Evolutionary conservation across 2,888 invertebrate species (phyloP), one percentile per base, ranked within the genome.

Genomic region (Tanytarsus gracilentus): DNA sequence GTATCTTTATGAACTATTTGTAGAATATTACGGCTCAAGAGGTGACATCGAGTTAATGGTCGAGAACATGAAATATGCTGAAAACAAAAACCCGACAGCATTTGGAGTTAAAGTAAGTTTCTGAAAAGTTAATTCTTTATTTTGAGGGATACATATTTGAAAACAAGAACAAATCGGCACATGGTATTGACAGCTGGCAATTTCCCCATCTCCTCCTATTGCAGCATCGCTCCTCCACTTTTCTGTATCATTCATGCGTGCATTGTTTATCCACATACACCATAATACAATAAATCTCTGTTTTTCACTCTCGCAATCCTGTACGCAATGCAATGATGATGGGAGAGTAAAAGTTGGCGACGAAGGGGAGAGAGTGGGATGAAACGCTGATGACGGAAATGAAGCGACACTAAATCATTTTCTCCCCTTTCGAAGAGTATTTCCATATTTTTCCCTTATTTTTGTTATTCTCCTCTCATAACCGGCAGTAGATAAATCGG

Each of bases 21-120:
- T 96, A 63, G 88, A 93, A 58, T 89, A 91, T 77, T 97, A 94
- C 70, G 89, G 84, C 3, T 74, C 78, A 64, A 79, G 80, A 18
- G 80, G 84, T 23, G 88, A 88, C 63, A 83, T 90, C 62, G 80
- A 85, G 62, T 75, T 85, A 49, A 73, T 90, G 65, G 85, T 72
- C 11, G 71, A 73, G 62, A 75, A 75, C 65, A 72, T 75, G 0
- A 72, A 71, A 61, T 73, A 72, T 30, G 74, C 74, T 7, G 71
- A 71, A 53, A 71, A 68, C 5, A 70, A 73, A 5, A 67, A 65
- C 26, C 67, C 74, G 0, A 62, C 63, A 4, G 74, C 72, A 62
- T 74, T 74, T 65, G 74, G 74, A n/a, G 72, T 74, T 55, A 66
- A 72, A 6, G 63, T 63, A 59, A 49, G 63, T 62, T 14, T 36